Conservation (phyloP, 1,140 invertebrate species). For the Drosophila ananassae region DNA sequence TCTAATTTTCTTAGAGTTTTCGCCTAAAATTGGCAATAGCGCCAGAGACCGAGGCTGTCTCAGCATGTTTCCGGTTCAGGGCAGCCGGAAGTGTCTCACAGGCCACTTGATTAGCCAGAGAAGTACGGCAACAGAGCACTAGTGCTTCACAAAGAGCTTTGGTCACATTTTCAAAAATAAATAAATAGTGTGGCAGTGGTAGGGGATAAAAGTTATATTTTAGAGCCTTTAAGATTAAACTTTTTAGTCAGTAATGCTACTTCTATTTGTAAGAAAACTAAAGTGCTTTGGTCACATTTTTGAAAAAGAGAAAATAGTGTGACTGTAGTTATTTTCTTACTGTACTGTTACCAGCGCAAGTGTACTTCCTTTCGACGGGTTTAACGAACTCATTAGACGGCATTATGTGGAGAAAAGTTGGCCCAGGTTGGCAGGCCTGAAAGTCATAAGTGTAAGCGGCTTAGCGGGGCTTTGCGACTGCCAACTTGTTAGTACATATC, state of each 20-base stretch:
- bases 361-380: conserved; percentile 11
- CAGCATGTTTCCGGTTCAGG: conserved; percentile 6
- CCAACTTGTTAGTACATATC: conserved; percentile 40
- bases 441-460: conserved; percentile 69
- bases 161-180: not conserved
- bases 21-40: conserved; percentile 51
- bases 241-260: no score
- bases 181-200: no score
- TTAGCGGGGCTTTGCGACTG: conserved; percentile 43
- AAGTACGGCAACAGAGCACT: conserved; percentile 39
- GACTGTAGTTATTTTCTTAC: no score
- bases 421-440: conserved; percentile 42
- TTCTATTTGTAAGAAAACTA: no score
- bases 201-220: no score
- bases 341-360: not conserved
- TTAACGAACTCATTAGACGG: conserved; percentile 56
- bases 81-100: conserved; percentile 13
- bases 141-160: not conserved
- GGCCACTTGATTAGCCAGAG: conserved; percentile 31
- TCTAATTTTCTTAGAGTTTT: conserved; percentile 43
- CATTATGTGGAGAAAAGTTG: conserved; percentile 39
- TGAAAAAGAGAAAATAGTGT: no score
- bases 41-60: conserved; percentile 6
- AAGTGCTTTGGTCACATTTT: no score
- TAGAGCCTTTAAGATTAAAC: no score